Conservation (phyloP, 1,140 invertebrate genomes). For the Bombus confusus region DNA sequence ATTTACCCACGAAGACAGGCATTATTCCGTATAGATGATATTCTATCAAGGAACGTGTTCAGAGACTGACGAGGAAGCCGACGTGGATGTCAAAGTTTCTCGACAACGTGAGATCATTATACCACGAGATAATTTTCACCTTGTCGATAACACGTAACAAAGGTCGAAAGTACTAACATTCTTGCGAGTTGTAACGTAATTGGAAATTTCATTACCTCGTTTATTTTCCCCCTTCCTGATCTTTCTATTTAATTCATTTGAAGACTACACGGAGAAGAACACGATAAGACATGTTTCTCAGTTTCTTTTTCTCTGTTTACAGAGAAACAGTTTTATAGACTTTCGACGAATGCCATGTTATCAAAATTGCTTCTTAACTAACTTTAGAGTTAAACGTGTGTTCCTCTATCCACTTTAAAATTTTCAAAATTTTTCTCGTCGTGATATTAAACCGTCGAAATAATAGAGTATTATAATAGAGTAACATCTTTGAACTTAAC, state of each 20-base stretch:
- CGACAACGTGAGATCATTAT: background rate
- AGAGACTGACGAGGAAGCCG: conserved; percentile 6
- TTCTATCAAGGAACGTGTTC: background rate
- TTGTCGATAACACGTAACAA: background rate
- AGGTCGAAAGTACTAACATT: background rate
- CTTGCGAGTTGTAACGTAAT: background rate
- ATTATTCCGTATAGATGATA: background rate
- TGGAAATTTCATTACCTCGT: background rate
- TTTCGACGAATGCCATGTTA: too few species aligned
- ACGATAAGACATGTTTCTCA: too few species aligned
- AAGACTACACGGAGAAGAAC: too few species aligned
- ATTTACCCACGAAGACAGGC: background rate
- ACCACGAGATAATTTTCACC: background rate
- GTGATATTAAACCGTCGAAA: too few species aligned
- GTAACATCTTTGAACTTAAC: background rate
- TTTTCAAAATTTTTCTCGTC: too few species aligned
- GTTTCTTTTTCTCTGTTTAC: too few species aligned
- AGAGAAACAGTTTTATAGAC: too few species aligned
- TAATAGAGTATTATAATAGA: too few species aligned
- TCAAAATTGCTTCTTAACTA: background rate
- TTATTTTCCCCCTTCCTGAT: background rate
- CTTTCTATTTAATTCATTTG: too few species aligned
- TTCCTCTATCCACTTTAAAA: background rate
- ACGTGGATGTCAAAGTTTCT: background rate
- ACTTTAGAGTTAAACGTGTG: background rate